Base-by-base conservation (phyloP, 2,888 invertebrate genomes). In the Allolobophora icterica region DNA sequence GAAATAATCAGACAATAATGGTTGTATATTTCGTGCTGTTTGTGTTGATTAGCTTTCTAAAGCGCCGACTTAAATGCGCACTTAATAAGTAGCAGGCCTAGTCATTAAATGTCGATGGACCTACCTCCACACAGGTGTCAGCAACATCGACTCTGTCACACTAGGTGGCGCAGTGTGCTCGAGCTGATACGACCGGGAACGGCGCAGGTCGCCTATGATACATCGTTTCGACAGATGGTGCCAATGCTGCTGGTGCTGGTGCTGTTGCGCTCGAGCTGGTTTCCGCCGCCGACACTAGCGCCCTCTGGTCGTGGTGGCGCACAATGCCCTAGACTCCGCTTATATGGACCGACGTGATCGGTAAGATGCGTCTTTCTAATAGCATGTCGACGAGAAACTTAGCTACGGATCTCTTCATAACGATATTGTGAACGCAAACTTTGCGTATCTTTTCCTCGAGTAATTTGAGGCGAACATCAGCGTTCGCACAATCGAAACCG, bases 241-340 rank as follows among this genome's bases (percentile, higher is more conserved):
- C 71, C 71, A 71, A n/a, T 8, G 71, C 71, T n/a, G 71, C 71
- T 71, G 4, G 6, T 71, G 71, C 71, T 52, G 52, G 24, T 30
- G 52, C 17, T 42, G 8, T 1, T 33, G 15, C 87, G 87, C 21
- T 35, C 87, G 87, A 87, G n/a, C 87, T 87, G 21, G 87, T 35
- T 38, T 21, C 87, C 87, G 87, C 87, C 87, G 87, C 87, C 30
- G 87, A 38, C 35, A 87, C 87, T n/a, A 71, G 71, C 71, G n/a
- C 30, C 71, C 71, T 71, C 71, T 71, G 71, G 71, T n/a, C 30
- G n/a, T 71, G 30, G n/a, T 21, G 1, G 52, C 21, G 52, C 52
- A 52, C 71, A 71, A 71, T 71, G 71, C 71, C 71, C n/a, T n/a
- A 71, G 71, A 71, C 71, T 30, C 24, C 71, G 30, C 30, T n/a